Evolutionary conservation across 2,113 vertebrate genomes (phyloP), one percentile per base, ranked within the genome.

Genomic region (Serilophus lunatus): DNA sequence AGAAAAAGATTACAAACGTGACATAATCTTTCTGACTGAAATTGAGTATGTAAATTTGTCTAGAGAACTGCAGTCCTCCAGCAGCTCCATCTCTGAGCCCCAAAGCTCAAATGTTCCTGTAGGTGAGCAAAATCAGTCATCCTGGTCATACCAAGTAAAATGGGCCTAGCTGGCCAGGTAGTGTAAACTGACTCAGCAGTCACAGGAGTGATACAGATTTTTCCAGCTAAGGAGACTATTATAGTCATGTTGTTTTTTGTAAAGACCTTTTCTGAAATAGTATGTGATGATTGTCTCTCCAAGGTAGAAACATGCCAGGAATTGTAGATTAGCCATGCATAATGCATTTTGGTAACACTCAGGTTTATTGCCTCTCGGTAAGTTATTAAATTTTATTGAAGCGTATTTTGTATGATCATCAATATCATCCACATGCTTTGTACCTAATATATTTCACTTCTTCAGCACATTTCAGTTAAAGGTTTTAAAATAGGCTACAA

Each of bases 361-460:
- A 1, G 56, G 38, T 91, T 94, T 92, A 92, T 85, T 95, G 61
- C 93, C 70, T 82, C 84, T 91, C 85, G 59, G 66, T 90, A 95
- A 91, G 74, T 80, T 92, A 82, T 95, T 93, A 91, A 82, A 31
- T 92, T 95, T 95, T 94, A 93, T 76, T 76, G 91, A 90, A 94
- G 35, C 75, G 54, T 87, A 91, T 95, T 97, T 90, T 95, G 33
- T 65, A 59, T 59, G 15, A 92, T 33, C 45, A 94, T 72, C 84
- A 59, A 66, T 85, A 85, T 90, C 70, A 95, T 57, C 71, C 0
- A 0, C 18, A 15, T 53, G 38, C 45, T 95, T 90, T 85, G 77
- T 74, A 35, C 54, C 49, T 93, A 69, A 90, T 70, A 47, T 35
- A 68, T 88, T 91, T 94, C 2, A 40, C n/a, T 96, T 36, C 74